Conservation (phyloP, 2,888 invertebrate genomes). For the Norana najaformis region DNA sequence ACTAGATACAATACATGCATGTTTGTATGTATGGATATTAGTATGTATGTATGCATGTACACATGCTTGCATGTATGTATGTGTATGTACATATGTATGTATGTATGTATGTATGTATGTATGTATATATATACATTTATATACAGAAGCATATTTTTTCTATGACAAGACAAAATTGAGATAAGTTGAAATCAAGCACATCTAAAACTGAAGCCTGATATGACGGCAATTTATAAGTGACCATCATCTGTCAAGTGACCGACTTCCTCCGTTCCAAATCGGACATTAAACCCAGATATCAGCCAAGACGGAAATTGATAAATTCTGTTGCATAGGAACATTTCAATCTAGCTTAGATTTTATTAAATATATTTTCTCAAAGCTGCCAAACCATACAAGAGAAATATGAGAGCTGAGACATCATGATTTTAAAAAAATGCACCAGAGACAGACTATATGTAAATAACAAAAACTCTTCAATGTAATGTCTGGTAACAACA, state of each 20-base stretch:
- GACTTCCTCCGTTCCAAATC: neutral
- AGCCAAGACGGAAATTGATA: neutral
- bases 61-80: no score
- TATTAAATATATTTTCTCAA: neutral
- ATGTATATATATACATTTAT: no score
- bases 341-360: neutral
- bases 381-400: neutral
- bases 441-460: neutral
- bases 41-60: no score
- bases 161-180: no score
- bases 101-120: no score
- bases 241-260: neutral
- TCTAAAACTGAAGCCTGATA: neutral
- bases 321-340: neutral
- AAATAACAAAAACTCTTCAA: neutral
- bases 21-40: no score
- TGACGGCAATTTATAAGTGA: neutral
- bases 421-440: no score
- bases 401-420: neutral
- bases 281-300: neutral
- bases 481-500: no score
- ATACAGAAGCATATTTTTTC: no score
- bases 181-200: no score
- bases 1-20: no score
- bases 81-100: no score